Percentiles rank a stretch among this genome's conserved stretches.
Evolutionary conservation across 2,888 invertebrate genomes (phyloP).

Genomic region (Prosapia bicincta): DNA sequence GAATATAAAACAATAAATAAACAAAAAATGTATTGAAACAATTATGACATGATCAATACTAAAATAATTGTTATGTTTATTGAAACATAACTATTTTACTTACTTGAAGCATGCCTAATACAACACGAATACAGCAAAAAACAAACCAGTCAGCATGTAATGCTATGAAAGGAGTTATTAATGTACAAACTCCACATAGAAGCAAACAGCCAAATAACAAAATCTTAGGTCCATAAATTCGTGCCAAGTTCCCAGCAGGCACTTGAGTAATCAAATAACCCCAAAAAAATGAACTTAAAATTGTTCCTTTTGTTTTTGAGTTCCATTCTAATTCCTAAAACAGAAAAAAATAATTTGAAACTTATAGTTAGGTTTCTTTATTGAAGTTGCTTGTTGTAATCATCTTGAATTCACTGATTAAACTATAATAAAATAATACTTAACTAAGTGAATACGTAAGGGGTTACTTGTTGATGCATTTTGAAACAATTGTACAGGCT

Average conservation of each 20-base stretch:
- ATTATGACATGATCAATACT: too few species aligned
- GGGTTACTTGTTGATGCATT: too few species aligned
- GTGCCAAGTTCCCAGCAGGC: slow-evolving; percentile 13
- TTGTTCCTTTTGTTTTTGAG: slow-evolving; percentile 13
- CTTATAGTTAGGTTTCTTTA: too few species aligned
- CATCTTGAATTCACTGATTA: too few species aligned
- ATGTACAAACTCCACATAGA: slow-evolving; percentile 27
- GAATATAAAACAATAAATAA: too few species aligned
- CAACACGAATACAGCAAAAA: slow-evolving; percentile 24
- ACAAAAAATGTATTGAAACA: too few species aligned
- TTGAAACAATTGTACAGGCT: too few species aligned
- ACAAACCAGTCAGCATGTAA: slow-evolving; percentile 21
- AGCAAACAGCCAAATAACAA: slow-evolving; percentile 5
- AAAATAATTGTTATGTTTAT: too few species aligned
- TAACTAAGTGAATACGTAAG: too few species aligned
- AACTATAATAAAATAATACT: too few species aligned
- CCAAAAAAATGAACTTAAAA: slow-evolving; percentile 16
- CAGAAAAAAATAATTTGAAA: neutral
- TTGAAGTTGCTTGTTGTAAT: too few species aligned
- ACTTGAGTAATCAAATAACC: slow-evolving; percentile 11
- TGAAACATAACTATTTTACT: neutral
- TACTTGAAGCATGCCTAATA: slow-evolving; percentile 35
- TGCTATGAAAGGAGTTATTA: slow-evolving; percentile 30
- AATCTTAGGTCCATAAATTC: slow-evolving; percentile 13
- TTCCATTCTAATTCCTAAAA: slow-evolving; percentile 14